Conservation (phyloP, 1,140 invertebrate genomes). For the Antheraea pernyi region DNA sequence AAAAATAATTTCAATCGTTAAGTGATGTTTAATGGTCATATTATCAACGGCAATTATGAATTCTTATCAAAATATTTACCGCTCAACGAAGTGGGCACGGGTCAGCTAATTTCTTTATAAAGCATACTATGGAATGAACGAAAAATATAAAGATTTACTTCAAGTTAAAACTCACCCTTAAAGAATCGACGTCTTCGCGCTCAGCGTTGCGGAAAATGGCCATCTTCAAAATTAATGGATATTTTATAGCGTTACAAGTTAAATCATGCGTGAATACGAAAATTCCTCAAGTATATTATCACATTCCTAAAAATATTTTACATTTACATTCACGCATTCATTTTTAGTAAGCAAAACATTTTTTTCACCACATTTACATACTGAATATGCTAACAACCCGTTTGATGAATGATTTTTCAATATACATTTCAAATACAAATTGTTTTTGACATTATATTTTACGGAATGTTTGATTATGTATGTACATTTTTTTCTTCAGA, state of each 20-base stretch:
- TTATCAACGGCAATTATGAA: no score
- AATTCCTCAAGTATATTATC: constrained; percentile 34
- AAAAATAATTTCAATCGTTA: no score
- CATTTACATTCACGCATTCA: constrained; percentile 15
- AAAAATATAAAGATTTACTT: constrained; percentile 30
- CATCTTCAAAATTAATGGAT: constrained; percentile 74
- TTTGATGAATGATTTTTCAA: not conserved
- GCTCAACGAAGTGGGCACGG: no score
- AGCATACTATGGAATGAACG: constrained; percentile 3
- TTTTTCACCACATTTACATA: constrained; percentile 9
- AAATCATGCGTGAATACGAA: constrained; percentile 66
- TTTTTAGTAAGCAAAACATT: constrained; percentile 13
- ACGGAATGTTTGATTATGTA: not conserved
- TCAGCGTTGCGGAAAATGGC: constrained; percentile 67
- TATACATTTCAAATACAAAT: constrained; percentile 1
- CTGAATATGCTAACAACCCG: not conserved
- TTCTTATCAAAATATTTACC: no score
- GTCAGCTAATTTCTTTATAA: no score
- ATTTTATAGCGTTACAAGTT: constrained; percentile 70
- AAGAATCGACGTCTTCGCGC: constrained; percentile 48
- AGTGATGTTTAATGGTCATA: no score
- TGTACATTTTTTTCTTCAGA: not conserved
- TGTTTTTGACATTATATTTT: not conserved
- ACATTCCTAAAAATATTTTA: constrained; percentile 21
- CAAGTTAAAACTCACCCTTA: constrained; percentile 39